Evolutionary conservation across 2,113 vertebrate genomes (phyloP).

Genomic region (Eonycteris spelaea): DNA sequence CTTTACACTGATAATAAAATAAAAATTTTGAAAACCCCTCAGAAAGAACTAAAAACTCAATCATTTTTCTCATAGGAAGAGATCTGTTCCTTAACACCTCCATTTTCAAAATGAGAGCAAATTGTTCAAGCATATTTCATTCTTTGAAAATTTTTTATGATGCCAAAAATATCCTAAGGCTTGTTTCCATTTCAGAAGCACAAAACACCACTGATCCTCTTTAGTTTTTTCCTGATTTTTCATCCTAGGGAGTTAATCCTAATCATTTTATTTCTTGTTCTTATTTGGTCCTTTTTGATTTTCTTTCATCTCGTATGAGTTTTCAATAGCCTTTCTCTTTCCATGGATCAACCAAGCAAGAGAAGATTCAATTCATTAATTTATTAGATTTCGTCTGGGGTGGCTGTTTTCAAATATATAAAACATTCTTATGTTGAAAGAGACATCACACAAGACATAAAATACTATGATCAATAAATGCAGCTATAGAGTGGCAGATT

Average conservation of each 20-base stretch:
- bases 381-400: not conserved
- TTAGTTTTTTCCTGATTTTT: not conserved
- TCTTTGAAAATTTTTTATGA: not conserved
- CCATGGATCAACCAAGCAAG: not conserved
- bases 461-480: not conserved
- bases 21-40: not conserved
- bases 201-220: not conserved
- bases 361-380: not conserved
- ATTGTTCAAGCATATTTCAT: not conserved
- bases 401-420: not conserved
- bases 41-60: not conserved
- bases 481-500: not conserved
- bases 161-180: not conserved
- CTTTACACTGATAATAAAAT: no score
- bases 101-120: not conserved
- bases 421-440: not conserved
- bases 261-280: not conserved
- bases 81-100: not conserved
- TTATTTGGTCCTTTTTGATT: not conserved
- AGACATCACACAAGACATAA: not conserved
- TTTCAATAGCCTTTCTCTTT: not conserved
- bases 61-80: not conserved
- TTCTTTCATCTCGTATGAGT: not conserved
- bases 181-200: conserved; percentile 20
- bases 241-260: not conserved